Evolutionary conservation across 2,113 vertebrate genomes (phyloP), one percentile per base, ranked within the genome.

Genomic region (Cettia cetti): DNA sequence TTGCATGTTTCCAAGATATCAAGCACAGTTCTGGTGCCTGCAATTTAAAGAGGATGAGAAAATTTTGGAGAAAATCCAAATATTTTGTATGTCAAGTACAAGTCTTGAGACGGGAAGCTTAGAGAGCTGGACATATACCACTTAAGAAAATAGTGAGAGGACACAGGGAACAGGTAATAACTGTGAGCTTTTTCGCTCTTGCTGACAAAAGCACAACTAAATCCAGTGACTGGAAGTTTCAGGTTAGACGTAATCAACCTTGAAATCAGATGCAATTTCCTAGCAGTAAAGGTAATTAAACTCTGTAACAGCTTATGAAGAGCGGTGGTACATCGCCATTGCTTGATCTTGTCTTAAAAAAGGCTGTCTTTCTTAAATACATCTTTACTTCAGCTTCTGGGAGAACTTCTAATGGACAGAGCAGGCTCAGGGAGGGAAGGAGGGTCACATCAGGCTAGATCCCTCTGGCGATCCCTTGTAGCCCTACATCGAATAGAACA

Each of bases 151-250:
- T 44, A 54, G 28, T 63, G 60, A 93, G 76, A 90, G 56, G 44
- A 78, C 57, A 39, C 16, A 37, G 23, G 24, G 76, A 60, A 64
- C 31, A 84, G 76, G 52, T 81, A 93, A 78, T 28, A 91, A 65
- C 1, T 0, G 30, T 60, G 80, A 75, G 86, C n/a, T 84, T 94
- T 84, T 92, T 39, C 80, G 71, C 35, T 92, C 53, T 83, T 94
- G 83, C 92, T 95, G 91, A 96, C 92, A 82, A 89, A 92, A 86
- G 83, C 94, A 89, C 40, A 91, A 71, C 86, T 92, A 94, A 89
- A 95, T 91, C 60, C 89, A 94, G 86, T 94, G 94, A 94, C 89
- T 96, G 86, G 83, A 95, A 96, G 49, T 92, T 95, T 95, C 77
- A 95, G 91, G 91, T 82, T 89, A 92, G 61, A 78, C 86, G 80